Conservation (phyloP, 2,888 invertebrate species). For the Pyrocoelia pectoralis region DNA sequence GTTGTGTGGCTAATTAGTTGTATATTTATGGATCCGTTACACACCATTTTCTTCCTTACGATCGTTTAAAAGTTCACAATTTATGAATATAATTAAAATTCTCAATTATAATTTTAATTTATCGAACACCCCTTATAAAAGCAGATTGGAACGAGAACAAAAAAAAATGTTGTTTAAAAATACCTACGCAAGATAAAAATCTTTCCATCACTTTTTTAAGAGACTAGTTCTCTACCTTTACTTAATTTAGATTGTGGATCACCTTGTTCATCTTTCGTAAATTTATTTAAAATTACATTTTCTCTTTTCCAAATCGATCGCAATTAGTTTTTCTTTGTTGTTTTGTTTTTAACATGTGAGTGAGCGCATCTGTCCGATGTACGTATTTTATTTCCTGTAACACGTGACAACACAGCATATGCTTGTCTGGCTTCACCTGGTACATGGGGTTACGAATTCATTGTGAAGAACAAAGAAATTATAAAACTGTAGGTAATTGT, state of each 20-base stretch:
- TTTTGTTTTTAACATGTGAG: constrained; percentile 37
- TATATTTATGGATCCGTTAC: no score
- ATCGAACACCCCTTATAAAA: no score
- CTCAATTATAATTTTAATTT: no score
- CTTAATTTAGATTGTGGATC: constrained; percentile 23
- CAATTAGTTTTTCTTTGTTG: constrained; percentile 22
- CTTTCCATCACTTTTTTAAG: not conserved
- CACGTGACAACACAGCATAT: constrained; percentile 30
- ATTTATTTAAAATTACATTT: not conserved
- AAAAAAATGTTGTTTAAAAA: no score
- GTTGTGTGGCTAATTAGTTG: no score
- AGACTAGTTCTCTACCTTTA: constrained; percentile 17
- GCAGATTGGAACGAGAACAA: no score
- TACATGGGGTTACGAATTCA: constrained; percentile 33
- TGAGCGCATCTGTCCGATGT: constrained; percentile 41
- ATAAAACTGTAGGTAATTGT: constrained; percentile 32
- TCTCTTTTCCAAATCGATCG: constrained; percentile 5
- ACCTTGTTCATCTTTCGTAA: constrained; percentile 21
- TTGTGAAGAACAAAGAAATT: constrained; percentile 31
- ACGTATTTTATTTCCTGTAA: constrained; percentile 43
- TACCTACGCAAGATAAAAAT: not conserved
- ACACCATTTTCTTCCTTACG: no score
- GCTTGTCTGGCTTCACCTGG: constrained; percentile 41
- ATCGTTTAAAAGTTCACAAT: no score
- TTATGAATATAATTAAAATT: no score